phyloP scores from a whole-genome alignment of 2,113 vertebrate genomes.

The Leucosticte australis region DNA sequence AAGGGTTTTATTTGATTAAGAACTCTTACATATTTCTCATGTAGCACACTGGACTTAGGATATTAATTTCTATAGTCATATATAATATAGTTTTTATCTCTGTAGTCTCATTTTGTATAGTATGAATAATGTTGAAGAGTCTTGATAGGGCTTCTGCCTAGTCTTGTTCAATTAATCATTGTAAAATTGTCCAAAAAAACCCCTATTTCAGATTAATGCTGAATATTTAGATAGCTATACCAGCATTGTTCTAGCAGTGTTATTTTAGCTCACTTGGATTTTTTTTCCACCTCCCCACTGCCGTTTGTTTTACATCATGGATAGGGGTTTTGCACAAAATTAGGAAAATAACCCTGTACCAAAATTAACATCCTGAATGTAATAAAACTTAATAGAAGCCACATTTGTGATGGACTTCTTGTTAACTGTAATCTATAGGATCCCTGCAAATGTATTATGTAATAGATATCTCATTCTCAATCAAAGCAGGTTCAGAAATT shows the following conservation, averaged over 20 bases:
- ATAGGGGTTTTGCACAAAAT: not conserved
- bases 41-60: not conserved
- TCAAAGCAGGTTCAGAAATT: not conserved
- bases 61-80: not conserved
- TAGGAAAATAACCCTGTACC: not conserved
- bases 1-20: not conserved
- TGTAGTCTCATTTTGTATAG: not conserved
- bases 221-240: not conserved
- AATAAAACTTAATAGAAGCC: slow-evolving; percentile 16
- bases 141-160: not conserved
- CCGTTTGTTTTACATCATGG: not conserved
- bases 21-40: not conserved
- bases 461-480: not conserved
- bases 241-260: not conserved
- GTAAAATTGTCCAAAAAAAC: not conserved
- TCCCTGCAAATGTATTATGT: not conserved
- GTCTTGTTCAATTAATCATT: not conserved
- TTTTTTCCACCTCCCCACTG: not conserved
- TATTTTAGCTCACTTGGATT: not conserved
- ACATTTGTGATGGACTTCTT: slow-evolving; percentile 11
- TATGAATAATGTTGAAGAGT: fast-evolving
- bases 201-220: not conserved
- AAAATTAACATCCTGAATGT: slow-evolving; percentile 18
- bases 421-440: not conserved
- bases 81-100: not conserved